These are phyloP conservation scores for Ciconia stormi DNA, from an alignment of 2,113 vertebrate species.

Conservation along the genomic window DNA sequence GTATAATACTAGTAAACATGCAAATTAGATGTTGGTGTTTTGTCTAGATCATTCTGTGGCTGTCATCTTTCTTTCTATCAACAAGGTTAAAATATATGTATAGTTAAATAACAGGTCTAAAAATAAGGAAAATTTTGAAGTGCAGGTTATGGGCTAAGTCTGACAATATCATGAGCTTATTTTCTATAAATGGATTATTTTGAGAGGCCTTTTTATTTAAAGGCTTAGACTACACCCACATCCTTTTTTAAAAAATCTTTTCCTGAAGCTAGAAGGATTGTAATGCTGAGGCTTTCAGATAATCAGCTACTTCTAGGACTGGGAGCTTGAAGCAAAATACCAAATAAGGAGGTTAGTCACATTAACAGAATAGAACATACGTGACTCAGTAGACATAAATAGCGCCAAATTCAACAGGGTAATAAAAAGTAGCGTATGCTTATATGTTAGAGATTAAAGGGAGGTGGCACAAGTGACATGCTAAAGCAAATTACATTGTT, in stretches of 20 bases:
- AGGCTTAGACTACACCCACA: neutral
- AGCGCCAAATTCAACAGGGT: neutral
- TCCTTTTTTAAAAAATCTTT: neutral
- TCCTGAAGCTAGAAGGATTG: neutral
- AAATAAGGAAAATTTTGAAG: constrained; percentile 59
- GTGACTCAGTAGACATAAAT: neutral
- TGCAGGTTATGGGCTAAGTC: constrained; percentile 39
- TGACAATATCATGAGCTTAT: neutral
- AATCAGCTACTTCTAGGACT: neutral
- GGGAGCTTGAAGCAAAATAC: neutral
- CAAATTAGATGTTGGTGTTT: constrained; percentile 47
- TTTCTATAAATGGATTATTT: constrained; percentile 22
- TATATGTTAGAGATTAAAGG: neutral
- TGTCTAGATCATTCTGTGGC: constrained; percentile 32
- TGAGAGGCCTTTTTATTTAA: neutral
- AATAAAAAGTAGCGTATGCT: neutral
- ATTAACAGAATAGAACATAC: neutral
- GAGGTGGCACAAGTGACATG: neutral
- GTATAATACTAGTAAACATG: constrained; percentile 45
- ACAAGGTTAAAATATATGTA: constrained; percentile 57
- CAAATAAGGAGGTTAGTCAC: neutral
- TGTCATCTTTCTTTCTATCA: constrained; percentile 53
- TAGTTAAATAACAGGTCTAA: constrained; percentile 59
- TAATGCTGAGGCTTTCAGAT: neutral
- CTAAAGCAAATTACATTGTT: neutral